phyloP scores from a whole-genome alignment of 2,888 invertebrate species.

The Aphrophora alni region DNA sequence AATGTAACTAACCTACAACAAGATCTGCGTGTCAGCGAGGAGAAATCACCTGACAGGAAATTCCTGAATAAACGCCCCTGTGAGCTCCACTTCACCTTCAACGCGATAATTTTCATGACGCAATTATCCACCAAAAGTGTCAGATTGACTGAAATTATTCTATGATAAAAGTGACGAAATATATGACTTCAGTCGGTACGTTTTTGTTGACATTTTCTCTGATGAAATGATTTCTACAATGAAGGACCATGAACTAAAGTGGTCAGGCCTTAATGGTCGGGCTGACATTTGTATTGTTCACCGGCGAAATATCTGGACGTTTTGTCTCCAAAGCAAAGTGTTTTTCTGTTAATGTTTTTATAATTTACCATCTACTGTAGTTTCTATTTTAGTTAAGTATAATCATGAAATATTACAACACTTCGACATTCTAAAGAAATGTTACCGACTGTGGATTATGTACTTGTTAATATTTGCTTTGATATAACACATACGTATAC shows the following conservation, averaged over 20 bases:
- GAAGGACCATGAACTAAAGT: not conserved
- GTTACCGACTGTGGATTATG: too few relatives aligned
- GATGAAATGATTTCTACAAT: not conserved
- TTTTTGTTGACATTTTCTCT: not conserved
- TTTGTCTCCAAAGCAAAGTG: not conserved
- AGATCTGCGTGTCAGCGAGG: not conserved
- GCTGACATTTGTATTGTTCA: not conserved
- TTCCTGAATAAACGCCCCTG: not conserved
- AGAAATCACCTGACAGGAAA: conserved; percentile 1
- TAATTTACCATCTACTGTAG: not conserved
- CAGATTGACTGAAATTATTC: not conserved
- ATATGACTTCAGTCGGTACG: not conserved
- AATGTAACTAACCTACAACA: not conserved
- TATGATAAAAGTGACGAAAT: not conserved
- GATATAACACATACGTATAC: too few relatives aligned
- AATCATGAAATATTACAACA: too few relatives aligned
- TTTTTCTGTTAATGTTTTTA: not conserved
- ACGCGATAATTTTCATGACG: not conserved
- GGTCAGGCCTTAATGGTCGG: not conserved
- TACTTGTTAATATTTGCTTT: too few relatives aligned
- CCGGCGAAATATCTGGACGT: not conserved
- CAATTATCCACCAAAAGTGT: not conserved
- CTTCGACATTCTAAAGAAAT: too few relatives aligned
- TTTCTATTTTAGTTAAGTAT: not conserved
- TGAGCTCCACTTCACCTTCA: not conserved